phyloP scores from a whole-genome alignment of 1,140 invertebrate species.

The Paramacrobiotus metropolitanus region DNA sequence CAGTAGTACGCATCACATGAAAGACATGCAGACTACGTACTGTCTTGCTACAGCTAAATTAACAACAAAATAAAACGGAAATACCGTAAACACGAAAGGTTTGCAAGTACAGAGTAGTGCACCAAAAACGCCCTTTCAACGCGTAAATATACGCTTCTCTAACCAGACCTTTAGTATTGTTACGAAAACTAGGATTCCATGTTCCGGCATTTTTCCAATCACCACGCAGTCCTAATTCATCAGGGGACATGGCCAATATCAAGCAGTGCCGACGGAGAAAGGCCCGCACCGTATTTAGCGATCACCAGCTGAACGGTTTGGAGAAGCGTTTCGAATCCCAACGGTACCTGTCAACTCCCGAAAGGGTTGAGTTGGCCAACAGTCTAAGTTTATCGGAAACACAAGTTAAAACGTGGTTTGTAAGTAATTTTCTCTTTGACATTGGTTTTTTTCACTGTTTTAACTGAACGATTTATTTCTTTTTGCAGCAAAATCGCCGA shows the following conservation, averaged over 20 bases:
- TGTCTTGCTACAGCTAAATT: too few relatives aligned
- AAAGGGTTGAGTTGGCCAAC: constrained; percentile 74
- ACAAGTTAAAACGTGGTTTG: constrained; percentile 38
- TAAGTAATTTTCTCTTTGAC: neutral
- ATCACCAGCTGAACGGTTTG: constrained; percentile 73
- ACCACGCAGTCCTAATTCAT: neutral
- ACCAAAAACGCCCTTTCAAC: too few relatives aligned
- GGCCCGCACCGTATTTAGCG: constrained; percentile 89
- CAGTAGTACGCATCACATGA: too few relatives aligned
- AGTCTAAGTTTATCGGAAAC: constrained; percentile 80
- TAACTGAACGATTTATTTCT: neutral
- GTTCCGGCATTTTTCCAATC: neutral
- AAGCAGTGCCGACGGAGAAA: constrained; percentile 75
- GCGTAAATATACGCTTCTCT: too few relatives aligned
- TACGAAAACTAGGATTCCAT: neutral
- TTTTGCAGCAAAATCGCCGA: constrained; percentile 3
- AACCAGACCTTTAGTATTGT: too few relatives aligned
- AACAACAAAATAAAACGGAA: too few relatives aligned
- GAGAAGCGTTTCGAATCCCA: constrained; percentile 88
- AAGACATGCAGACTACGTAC: too few relatives aligned
- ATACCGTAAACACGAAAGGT: too few relatives aligned
- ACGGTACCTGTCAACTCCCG: constrained; percentile 84
- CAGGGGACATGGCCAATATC: constrained; percentile 16
- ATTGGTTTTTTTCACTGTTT: neutral
- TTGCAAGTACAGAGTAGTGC: too few relatives aligned